These are phyloP conservation scores for Chloroceryle aenea DNA, from an alignment of 2,113 vertebrate species.

Conservation along the genomic window DNA sequence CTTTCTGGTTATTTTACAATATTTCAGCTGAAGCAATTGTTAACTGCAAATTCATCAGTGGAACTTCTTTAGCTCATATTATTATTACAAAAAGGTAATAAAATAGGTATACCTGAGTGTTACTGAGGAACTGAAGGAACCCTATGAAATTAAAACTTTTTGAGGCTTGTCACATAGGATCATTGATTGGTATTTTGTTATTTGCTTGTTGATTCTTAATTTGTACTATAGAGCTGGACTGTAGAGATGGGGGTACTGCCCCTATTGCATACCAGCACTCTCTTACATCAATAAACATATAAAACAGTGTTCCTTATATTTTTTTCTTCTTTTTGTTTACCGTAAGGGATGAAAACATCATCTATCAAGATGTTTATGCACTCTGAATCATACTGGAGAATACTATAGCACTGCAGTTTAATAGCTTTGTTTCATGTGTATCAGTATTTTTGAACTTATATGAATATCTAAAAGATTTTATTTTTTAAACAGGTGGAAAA, in stretches of 20 bases:
- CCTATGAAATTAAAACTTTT: background rate
- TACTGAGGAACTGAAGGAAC: background rate
- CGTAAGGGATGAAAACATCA: background rate
- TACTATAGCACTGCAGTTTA: background rate
- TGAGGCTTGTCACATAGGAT: background rate
- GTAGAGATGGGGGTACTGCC: background rate
- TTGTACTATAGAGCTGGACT: background rate
- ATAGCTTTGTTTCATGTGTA: background rate
- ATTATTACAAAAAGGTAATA: background rate
- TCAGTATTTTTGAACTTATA: constrained; percentile 2
- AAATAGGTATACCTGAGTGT: background rate
- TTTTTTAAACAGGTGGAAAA: background rate
- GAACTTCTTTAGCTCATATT: background rate
- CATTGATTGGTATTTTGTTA: background rate
- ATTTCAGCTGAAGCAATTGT: background rate
- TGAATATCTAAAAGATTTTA: background rate
- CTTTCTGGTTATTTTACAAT: background rate
- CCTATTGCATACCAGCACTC: background rate
- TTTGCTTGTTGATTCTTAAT: background rate
- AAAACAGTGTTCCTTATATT: background rate
- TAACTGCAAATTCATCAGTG: background rate
- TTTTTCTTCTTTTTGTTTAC: background rate
- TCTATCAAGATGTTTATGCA: background rate
- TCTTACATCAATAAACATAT: background rate
- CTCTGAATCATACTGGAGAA: background rate